Percentiles rank a stretch among this genome's conserved stretches.
Conservation (phyloP, 2,888 invertebrate species). For the Schrankia costaestrigalis region DNA sequence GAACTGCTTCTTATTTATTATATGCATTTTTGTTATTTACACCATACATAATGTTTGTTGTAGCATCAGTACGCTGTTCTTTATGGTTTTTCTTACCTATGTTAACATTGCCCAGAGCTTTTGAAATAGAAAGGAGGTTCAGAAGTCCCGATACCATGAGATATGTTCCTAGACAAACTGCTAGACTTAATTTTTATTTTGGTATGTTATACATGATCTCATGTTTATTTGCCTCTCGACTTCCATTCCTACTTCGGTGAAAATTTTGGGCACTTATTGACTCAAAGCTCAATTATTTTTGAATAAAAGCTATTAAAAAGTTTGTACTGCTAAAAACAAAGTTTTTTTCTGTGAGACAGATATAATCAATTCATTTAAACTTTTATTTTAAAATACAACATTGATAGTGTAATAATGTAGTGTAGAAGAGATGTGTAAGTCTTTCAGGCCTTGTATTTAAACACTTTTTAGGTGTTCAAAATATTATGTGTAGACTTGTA, state of each 20-base stretch:
- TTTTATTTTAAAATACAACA: too few species aligned
- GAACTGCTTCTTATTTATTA: constrained; percentile 93
- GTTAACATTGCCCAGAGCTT: constrained; percentile 92
- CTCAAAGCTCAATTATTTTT: too few species aligned
- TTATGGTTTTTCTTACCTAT: constrained; percentile 94
- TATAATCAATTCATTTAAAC: too few species aligned
- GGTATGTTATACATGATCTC: constrained; percentile 94
- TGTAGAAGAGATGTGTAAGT: too few species aligned
- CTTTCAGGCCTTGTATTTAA: too few species aligned
- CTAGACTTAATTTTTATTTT: constrained; percentile 93
- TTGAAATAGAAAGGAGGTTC: constrained; percentile 94
- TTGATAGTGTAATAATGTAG: too few species aligned
- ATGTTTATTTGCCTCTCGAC: constrained; percentile 84
- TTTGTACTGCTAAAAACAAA: too few species aligned
- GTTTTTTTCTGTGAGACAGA: too few species aligned
- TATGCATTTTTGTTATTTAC: constrained; percentile 94
- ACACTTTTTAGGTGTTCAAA: too few species aligned
- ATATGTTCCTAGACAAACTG: constrained; percentile 92
- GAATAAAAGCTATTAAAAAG: too few species aligned
- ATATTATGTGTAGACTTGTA: too few species aligned
- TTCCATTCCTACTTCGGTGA: constrained; percentile 80
- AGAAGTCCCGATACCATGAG: constrained; percentile 88
- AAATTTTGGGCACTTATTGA: constrained; percentile 8
- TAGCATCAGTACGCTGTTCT: constrained; percentile 91
- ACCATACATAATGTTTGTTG: constrained; percentile 94